Evolutionary conservation across 1,140 invertebrate species (phyloP), one percentile per base, ranked within the genome.

Genomic region (Polypedilum vanderplanki): DNA sequence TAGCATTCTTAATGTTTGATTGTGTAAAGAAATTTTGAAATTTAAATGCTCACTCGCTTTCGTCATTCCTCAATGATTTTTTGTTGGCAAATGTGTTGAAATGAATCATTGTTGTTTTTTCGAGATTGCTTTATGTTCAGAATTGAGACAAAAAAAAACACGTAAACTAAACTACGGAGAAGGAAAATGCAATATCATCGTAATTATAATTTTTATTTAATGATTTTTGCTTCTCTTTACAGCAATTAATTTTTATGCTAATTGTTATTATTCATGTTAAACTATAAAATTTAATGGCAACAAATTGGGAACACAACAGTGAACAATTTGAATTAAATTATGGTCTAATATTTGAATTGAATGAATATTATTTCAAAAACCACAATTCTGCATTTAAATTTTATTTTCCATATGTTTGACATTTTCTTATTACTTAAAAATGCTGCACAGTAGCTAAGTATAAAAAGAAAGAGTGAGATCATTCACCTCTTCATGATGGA

Each of bases 231-330:
- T n/a, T n/a, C 15, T 46, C 15, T 7, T 15, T 4, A 57, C 12
- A 57, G 46, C 46, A n/a, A 57, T 57, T 57, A n/a, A 57, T 57
- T 57, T 57, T 57, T 57, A 57, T 57, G 46, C n/a, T 57, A 57
- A 57, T 57, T 57, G 46, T n/a, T 57, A 57, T 57, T 57, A n/a
- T 57, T 57, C 46, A 15, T 57, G 46, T 12, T 57, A 57, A 57
- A 57, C 46, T n/a, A 57, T 57, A 57, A 57, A 57, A 57, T n/a
- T 57, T 57, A 57, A 33, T 33, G 24, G 24, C 24, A 33, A 33
- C 24, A 33, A 33, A 33, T 33, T 33, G 24, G 24, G 24, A 33
- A 33, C 24, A 33, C 24, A 33, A 33, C 24, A 33, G 24, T 5
- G 24, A 33, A 5, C 24, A 5, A 33, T 33, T 33, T 33, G 5